phyloP scores from a whole-genome alignment of 2,888 invertebrate genomes.

The Parelbella ahira region DNA sequence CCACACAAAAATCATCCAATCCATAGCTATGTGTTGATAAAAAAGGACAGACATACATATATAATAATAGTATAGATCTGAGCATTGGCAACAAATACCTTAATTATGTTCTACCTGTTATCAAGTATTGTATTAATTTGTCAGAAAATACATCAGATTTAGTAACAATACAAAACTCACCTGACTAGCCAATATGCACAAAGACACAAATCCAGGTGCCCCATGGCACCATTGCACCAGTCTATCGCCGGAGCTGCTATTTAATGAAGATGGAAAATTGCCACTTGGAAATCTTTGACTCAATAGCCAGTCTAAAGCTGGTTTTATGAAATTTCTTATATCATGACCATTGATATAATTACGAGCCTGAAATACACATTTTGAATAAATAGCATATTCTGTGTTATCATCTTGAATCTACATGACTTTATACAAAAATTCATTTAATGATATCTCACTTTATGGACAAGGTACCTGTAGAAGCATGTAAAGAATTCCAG shows the following conservation, averaged over 20 bases:
- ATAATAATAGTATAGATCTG: too few species aligned
- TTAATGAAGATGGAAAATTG: conserved; percentile 89
- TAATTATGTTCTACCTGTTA: too few species aligned
- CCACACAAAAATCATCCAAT: too few species aligned
- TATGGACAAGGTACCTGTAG: conserved; percentile 80
- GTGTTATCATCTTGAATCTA: too few species aligned
- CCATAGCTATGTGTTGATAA: too few species aligned
- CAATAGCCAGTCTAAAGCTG: conserved; percentile 83
- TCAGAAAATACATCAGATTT: too few species aligned
- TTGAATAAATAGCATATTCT: neutral
- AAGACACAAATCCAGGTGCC: conserved; percentile 91
- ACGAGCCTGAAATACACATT: conserved; percentile 63
- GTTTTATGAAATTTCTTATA: conserved; percentile 79
- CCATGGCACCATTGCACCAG: conserved; percentile 97
- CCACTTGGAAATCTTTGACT: conserved; percentile 80
- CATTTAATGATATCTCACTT: too few species aligned
- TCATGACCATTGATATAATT: conserved; percentile 79
- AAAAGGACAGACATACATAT: too few species aligned
- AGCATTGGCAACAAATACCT: too few species aligned
- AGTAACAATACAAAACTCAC: too few species aligned
- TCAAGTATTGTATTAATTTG: too few species aligned
- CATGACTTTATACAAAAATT: too few species aligned
- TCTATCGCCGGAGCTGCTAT: conserved; percentile 83
- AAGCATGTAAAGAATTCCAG: conserved; percentile 91
- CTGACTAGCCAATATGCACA: conserved; percentile 84